Evolutionary conservation across 2,797 vertebrate genomes (phyloP).

Genomic region (Squalus acanthias): DNA sequence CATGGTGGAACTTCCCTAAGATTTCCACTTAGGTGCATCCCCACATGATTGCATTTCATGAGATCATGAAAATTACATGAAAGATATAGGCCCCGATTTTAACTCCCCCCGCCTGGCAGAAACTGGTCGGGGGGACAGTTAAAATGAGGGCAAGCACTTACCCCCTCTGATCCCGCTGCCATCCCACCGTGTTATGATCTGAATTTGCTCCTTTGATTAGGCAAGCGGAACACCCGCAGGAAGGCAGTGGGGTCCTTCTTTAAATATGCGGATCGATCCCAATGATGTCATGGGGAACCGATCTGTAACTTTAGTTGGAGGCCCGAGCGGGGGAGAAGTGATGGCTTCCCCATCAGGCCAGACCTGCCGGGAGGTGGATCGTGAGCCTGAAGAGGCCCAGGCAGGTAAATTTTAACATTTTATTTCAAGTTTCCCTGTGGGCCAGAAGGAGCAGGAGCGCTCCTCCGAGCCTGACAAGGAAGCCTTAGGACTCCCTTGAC

Average conservation of each 20-base stretch:
- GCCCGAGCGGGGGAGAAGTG: no score
- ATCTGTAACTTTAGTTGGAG: background rate
- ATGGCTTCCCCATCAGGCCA: background rate
- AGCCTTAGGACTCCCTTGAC: background rate
- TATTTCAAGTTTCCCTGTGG: background rate
- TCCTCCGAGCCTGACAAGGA: background rate
- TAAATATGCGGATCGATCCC: background rate
- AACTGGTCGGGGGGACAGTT: background rate
- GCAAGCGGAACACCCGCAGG: background rate
- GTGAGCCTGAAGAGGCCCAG: background rate
- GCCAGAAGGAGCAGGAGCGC: background rate
- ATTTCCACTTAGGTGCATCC: background rate
- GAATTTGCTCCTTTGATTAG: background rate
- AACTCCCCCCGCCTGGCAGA: no score
- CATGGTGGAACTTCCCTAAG: background rate
- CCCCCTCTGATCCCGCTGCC: background rate
- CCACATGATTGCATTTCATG: background rate
- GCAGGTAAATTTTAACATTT: background rate
- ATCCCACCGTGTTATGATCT: background rate
- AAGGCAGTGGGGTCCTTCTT: background rate
- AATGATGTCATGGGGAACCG: background rate
- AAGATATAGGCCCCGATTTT: background rate
- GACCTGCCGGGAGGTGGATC: background rate
- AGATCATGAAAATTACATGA: background rate
- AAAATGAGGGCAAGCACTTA: background rate